A percentile compares a stretch with the other conserved stretches of the same genome.
Conservation (phyloP, 2,888 invertebrate genomes). For the Sympetrum striolatum region DNA sequence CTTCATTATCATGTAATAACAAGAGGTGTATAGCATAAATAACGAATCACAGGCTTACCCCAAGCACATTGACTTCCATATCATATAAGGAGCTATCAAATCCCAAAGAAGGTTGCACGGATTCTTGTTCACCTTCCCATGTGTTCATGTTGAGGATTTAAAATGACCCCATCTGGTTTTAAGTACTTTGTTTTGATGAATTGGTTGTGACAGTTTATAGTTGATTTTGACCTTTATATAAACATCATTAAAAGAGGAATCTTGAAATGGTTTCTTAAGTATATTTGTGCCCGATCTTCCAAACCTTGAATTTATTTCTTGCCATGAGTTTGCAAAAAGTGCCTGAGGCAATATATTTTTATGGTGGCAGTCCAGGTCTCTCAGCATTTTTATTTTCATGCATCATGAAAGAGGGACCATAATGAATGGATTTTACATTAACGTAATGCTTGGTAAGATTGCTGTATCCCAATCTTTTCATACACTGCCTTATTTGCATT, state of each 20-base stretch:
- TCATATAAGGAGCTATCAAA: not conserved
- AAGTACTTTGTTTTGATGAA: not conserved
- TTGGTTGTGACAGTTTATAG: conserved; percentile 11
- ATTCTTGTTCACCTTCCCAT: conserved; percentile 1
- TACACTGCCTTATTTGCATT: conserved; percentile 41
- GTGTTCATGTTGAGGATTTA: not conserved
- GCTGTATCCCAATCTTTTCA: conserved; percentile 28
- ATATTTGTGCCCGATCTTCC: conserved; percentile 14
- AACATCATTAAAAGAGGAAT: not conserved
- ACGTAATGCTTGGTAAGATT: conserved; percentile 21
- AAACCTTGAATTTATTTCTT: conserved; percentile 1
- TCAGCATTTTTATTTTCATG: conserved; percentile 5
- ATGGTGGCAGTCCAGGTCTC: conserved; percentile 10
- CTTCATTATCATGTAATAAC: not conserved
- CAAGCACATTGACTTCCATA: conserved; percentile 7
- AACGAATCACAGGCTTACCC: not conserved
- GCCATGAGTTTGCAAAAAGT: not conserved
- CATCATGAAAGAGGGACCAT: conserved; percentile 25
- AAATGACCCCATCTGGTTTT: not conserved
- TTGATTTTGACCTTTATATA: conserved; percentile 1
- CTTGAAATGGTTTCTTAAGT: not conserved
- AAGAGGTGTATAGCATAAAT: not conserved
- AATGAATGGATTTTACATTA: conserved; percentile 11
- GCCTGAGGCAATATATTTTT: not conserved
- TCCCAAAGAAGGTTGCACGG: not conserved